Evolutionary conservation across 2,113 vertebrate species (phyloP), one percentile per base, ranked within the genome.

Genomic region (Aepyceros melampus): DNA sequence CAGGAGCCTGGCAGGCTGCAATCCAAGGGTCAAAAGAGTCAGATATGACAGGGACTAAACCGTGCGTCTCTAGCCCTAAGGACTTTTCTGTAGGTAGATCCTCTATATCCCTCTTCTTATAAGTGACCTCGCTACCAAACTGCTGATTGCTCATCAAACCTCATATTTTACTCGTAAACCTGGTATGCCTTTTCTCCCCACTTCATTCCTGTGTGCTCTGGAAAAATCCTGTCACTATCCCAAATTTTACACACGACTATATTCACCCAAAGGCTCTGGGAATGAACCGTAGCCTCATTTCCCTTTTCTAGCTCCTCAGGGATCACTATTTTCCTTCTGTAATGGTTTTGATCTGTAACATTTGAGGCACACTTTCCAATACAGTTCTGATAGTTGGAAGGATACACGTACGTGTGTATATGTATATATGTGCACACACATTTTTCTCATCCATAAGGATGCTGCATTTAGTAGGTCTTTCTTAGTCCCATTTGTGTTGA

Each of bases 351-450:
- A 90, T 2, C 10, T 83, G 67, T 5, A 29, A 47, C 40, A 45
- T 83, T 43, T 81, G 56, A 62, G 7, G 15, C 14, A 60, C 2
- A 23, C 7, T 71, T 81, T 88, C 23, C 45, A 91, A 85, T 13
- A 27, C 2, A 79, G n/a, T 53, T 76, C 29, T 78, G n/a, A 53
- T 86, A 40, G n/a, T 87, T 88, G 82, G 55, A 81, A 56, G 60
- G 45, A 27, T 13, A 36, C 1, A 43, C n/a, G 27, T 7, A 36
- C 0, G 1, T 7, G 5, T 47, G 5, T 15, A 10, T 36, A 23
- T 45, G 7, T 47, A 4, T 62, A 4, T 7, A 3, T 19, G 27
- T 21, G 9, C 25, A 27, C 4, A 45, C 29, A 84, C 2, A 1
- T 51, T 45, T 51, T 33, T 84, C 78, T 40, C 27, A 56, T 81